A percentile compares a stretch with the other conserved stretches of the same genome.
phyloP scores from a whole-genome alignment of 2,113 vertebrate species.

The Arenaria interpres region DNA sequence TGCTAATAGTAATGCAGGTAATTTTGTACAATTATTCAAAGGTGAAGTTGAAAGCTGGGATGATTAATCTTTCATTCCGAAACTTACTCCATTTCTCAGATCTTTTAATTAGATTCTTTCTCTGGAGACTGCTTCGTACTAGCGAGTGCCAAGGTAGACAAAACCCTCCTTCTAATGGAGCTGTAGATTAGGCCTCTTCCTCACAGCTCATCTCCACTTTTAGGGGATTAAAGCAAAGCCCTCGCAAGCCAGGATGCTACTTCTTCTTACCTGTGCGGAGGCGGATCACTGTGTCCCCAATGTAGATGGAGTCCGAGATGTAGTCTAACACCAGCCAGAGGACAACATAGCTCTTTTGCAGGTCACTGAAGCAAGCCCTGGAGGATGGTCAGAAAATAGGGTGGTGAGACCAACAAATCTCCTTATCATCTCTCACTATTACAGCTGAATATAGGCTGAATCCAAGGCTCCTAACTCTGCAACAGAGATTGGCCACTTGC shows the following conservation, averaged over 20 bases:
- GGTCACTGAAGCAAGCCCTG: slow-evolving; percentile 91
- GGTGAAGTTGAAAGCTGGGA: slow-evolving; percentile 39
- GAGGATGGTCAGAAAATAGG: background rate
- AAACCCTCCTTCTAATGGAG: background rate
- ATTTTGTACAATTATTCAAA: slow-evolving; percentile 52
- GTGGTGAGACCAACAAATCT: background rate
- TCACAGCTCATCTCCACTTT: background rate
- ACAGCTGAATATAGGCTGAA: background rate
- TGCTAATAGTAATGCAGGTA: slow-evolving; percentile 23
- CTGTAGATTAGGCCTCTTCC: background rate
- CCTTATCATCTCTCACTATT: background rate
- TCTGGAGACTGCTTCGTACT: background rate
- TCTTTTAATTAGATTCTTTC: slow-evolving; percentile 39
- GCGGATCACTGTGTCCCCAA: slow-evolving; percentile 84
- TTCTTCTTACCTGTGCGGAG: slow-evolving; percentile 85
- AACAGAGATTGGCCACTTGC: background rate
- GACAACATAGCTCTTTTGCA: slow-evolving; percentile 82
- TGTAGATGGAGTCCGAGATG: slow-evolving; percentile 84
- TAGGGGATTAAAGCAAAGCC: background rate
- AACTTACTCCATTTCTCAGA: slow-evolving; percentile 4
- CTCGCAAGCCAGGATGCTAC: background rate
- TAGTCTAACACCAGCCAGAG: slow-evolving; percentile 94
- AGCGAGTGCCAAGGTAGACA: background rate
- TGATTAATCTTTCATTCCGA: slow-evolving; percentile 53
- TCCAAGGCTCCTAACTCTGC: background rate